Conservation (phyloP, 2,113 vertebrate genomes). For the Tupaia chinensis region DNA sequence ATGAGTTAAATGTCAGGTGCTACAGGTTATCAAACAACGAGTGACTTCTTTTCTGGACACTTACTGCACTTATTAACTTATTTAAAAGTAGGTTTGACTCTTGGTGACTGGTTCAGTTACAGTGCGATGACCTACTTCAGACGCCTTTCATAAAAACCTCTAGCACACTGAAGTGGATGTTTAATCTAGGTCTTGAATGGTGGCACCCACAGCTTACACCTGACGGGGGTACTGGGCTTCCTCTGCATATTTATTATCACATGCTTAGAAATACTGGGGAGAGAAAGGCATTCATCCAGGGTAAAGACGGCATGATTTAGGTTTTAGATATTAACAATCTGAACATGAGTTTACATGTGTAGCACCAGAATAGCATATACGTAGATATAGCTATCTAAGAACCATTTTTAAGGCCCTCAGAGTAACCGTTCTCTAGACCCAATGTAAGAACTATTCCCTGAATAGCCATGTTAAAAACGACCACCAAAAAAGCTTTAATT, state of each 20-base stretch:
- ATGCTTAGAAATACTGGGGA: neutral
- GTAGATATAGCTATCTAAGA: neutral
- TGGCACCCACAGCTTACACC: neutral
- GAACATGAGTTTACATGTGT: slow-evolving; percentile 49
- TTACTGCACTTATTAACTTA: slow-evolving; percentile 30
- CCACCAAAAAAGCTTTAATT: slow-evolving; percentile 62
- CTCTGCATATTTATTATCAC: neutral
- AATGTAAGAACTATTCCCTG: slow-evolving; percentile 50
- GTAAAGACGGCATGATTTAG: neutral
- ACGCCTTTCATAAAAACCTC: slow-evolving; percentile 57
- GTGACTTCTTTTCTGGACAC: neutral
- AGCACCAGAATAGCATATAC: slow-evolving; percentile 19
- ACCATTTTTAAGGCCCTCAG: slow-evolving; percentile 27
- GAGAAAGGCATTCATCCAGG: neutral
- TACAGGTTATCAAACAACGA: slow-evolving; percentile 23
- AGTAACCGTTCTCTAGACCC: neutral
- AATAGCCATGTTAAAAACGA: slow-evolving; percentile 57
- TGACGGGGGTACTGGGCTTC: neutral
- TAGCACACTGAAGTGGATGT: slow-evolving; percentile 17
- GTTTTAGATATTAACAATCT: slow-evolving; percentile 37
- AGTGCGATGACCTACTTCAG: slow-evolving; percentile 10
- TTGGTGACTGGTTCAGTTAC: neutral
- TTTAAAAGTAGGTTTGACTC: slow-evolving; percentile 32
- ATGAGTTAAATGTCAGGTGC: slow-evolving; percentile 53
- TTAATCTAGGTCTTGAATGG: slow-evolving; percentile 7